A percentile compares a stretch with the other conserved stretches of the same genome.
Conservation (phyloP, 2,888 invertebrate genomes). For the Limnephilus rhombicus region DNA sequence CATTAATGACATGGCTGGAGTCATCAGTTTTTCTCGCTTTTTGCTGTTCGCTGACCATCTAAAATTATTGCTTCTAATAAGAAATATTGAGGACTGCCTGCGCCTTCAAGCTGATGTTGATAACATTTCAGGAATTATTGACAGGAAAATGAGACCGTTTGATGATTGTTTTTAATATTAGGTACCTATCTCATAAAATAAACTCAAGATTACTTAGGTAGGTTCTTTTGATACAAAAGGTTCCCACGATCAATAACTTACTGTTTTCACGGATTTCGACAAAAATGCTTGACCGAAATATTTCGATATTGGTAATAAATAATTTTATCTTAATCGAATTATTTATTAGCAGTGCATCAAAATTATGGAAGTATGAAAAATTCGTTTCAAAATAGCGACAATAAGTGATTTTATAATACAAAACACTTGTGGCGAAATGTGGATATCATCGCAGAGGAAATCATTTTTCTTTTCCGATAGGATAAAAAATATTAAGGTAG, state of each 20-base stretch:
- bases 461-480: not conserved
- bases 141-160: no score
- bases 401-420: not conserved
- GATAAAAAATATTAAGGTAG: not conserved
- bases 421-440: not conserved
- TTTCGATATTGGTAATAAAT: not conserved
- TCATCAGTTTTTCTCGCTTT: no score
- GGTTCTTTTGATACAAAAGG: not conserved
- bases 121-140: not conserved
- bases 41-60: no score
- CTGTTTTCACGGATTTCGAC: not conserved
- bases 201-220: not conserved
- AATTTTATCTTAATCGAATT: not conserved
- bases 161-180: no score
- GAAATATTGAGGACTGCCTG: no score
- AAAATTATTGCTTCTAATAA: no score
- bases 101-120: no score
- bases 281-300: not conserved
- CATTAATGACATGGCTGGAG: no score
- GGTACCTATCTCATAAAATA: not conserved
- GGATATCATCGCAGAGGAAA: not conserved
- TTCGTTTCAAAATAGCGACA: not conserved
- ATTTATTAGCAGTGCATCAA: not conserved
- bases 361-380: not conserved
- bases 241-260: not conserved